Evolutionary conservation across 1,140 invertebrate genomes (phyloP).

Genomic region (Matsumurasca onukii): DNA sequence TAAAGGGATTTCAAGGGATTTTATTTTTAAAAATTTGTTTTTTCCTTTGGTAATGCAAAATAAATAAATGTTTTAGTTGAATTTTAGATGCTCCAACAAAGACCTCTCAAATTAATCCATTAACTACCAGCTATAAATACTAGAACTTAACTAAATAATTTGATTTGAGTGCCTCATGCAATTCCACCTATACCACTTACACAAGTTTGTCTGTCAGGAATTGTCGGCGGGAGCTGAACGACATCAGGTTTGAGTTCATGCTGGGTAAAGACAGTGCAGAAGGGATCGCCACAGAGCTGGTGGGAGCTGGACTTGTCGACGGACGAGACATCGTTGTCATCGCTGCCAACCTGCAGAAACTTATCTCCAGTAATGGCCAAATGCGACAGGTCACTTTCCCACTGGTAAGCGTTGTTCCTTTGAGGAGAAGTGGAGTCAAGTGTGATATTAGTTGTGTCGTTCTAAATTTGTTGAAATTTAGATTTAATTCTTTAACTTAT

Average conservation of each 20-base stretch:
- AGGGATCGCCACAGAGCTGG: constrained; percentile 91
- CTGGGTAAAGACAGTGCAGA: constrained; percentile 90
- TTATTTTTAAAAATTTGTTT: too few relatives aligned
- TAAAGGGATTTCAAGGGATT: too few relatives aligned
- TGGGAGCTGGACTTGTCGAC: constrained; percentile 92
- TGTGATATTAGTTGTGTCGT: background rate
- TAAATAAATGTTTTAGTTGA: too few relatives aligned
- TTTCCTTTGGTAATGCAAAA: too few relatives aligned
- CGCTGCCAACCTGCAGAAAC: constrained; percentile 86
- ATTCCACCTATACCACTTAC: too few relatives aligned
- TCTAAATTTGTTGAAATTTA: background rate
- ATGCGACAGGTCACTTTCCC: constrained; percentile 84
- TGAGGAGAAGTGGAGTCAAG: too few relatives aligned
- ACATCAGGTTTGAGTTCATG: constrained; percentile 96
- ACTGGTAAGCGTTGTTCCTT: constrained; percentile 75
- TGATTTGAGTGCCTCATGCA: too few relatives aligned
- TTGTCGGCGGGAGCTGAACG: constrained; percentile 88
- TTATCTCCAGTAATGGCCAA: constrained; percentile 69
- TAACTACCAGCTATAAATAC: too few relatives aligned
- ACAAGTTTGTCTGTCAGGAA: too few relatives aligned
- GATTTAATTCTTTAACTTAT: background rate
- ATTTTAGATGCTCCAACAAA: too few relatives aligned
- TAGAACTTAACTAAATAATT: too few relatives aligned
- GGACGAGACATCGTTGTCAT: constrained; percentile 88
- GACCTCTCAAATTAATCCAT: too few relatives aligned